phyloP scores from a whole-genome alignment of 2,888 invertebrate species.

The Helicoverpa assulta region DNA sequence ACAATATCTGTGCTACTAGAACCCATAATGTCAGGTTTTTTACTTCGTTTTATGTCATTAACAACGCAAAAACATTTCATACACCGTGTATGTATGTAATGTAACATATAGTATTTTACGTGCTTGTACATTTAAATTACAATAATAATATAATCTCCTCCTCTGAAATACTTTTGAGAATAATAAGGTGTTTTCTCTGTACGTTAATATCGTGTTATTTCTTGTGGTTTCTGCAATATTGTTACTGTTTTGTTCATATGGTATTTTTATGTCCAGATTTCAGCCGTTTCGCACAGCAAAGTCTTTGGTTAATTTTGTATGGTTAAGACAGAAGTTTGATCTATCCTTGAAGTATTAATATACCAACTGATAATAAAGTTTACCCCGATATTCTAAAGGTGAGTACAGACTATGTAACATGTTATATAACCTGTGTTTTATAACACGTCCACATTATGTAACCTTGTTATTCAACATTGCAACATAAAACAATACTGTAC shows the following conservation, averaged over 20 bases:
- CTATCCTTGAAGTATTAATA: too few relatives aligned
- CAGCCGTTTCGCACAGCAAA: too few relatives aligned
- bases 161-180: constrained; percentile 7
- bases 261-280: background rate
- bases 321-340: too few relatives aligned
- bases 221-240: constrained; percentile 6
- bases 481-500: too few relatives aligned
- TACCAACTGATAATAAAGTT: too few relatives aligned
- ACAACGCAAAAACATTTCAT: constrained; percentile 28
- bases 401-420: too few relatives aligned
- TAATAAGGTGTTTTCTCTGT: constrained; percentile 8
- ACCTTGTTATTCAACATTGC: too few relatives aligned
- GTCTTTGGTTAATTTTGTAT: too few relatives aligned
- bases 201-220: constrained; percentile 15
- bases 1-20: constrained; percentile 29
- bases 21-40: constrained; percentile 34
- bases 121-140: constrained; percentile 36
- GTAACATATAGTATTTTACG: constrained; percentile 21
- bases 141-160: constrained; percentile 13
- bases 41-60: constrained; percentile 33
- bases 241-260: too few relatives aligned
- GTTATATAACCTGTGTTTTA: too few relatives aligned
- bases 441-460: too few relatives aligned
- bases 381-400: too few relatives aligned
- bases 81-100: constrained; percentile 1